These are phyloP conservation scores for Chironomus tentans DNA, from an alignment of 2,888 invertebrate species.

Conservation along the genomic window DNA sequence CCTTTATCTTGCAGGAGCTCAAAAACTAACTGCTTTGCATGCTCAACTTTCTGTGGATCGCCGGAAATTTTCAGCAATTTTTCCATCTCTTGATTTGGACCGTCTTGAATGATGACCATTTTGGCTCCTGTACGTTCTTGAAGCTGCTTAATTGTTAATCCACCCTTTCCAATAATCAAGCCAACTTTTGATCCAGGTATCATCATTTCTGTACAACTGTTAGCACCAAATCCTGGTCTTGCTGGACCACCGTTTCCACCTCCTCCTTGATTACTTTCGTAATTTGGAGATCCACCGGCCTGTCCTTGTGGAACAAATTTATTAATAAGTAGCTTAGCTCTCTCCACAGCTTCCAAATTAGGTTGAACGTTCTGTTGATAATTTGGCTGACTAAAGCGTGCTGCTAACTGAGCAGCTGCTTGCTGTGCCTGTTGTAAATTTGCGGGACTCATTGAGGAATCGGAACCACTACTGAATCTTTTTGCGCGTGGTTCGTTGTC, in stretches of 20 bases:
- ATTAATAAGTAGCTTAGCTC: conserved; percentile 60
- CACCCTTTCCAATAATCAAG: conserved; percentile 95
- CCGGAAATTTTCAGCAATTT: conserved; percentile 94
- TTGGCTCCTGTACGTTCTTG: conserved; percentile 95
- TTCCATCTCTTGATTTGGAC: conserved; percentile 83
- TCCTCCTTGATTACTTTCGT: conserved; percentile 43
- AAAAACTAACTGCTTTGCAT: conserved; percentile 86
- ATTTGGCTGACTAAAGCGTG: conserved; percentile 46
- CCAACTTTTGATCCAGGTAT: conserved; percentile 97
- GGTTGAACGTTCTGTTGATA: not conserved
- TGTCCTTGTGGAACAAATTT: conserved; percentile 51
- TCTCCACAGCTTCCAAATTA: conserved; percentile 65
- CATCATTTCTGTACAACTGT: conserved; percentile 68
- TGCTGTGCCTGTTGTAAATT: conserved; percentile 36
- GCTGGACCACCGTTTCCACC: conserved; percentile 39
- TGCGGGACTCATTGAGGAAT: conserved; percentile 22
- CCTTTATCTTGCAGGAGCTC: conserved; percentile 90
- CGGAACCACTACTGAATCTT: conserved; percentile 2
- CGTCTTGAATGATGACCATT: conserved; percentile 99
- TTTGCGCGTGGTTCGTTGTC: conserved; percentile 43
- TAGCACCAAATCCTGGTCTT: conserved; percentile 33
- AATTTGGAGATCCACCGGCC: conserved; percentile 36
- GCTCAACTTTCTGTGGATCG: conserved; percentile 76
- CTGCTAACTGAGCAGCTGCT: conserved; percentile 48
- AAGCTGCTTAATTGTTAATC: conserved; percentile 92